A percentile compares a stretch with the other conserved stretches of the same genome.
These are phyloP conservation scores for Dynastes grantii DNA, from an alignment of 2,888 invertebrate genomes.

Conservation along the genomic window DNA sequence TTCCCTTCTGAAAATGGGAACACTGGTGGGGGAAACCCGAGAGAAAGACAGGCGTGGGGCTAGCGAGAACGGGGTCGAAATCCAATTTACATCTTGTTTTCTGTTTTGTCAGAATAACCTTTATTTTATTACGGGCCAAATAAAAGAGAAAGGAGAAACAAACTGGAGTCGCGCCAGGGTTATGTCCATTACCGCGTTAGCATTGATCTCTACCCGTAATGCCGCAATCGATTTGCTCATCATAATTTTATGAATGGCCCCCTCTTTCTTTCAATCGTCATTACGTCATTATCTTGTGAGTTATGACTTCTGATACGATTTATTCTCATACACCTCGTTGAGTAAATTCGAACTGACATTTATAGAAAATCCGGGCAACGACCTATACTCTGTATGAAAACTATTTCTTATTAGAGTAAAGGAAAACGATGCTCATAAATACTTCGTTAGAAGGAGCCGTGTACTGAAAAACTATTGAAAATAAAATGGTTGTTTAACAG, in stretches of 20 bases:
- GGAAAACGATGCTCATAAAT: no score
- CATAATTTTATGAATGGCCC: conserved; percentile 48
- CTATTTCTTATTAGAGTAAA: no score
- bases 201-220: conserved; percentile 64
- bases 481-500: no score
- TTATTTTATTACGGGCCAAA: conserved; percentile 59
- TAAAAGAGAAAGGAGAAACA: conserved; percentile 53
- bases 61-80: conserved; percentile 34
- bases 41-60: background rate
- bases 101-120: conserved; percentile 57
- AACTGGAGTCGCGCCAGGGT: conserved; percentile 58
- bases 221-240: conserved; percentile 54
- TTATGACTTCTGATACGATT: background rate
- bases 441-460: no score
- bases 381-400: background rate
- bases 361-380: background rate
- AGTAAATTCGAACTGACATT: conserved; percentile 9
- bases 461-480: no score
- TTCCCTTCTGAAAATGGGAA: conserved; percentile 47
- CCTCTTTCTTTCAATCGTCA: conserved; percentile 44
- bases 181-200: conserved; percentile 65
- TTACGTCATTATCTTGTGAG: conserved; percentile 30
- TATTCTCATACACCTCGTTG: background rate
- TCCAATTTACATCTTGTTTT: conserved; percentile 56
- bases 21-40: background rate